These are phyloP conservation scores for Pantherophis alleghaniensis DNA, from an alignment of 2,797 vertebrate genomes.

Conservation along the genomic window DNA sequence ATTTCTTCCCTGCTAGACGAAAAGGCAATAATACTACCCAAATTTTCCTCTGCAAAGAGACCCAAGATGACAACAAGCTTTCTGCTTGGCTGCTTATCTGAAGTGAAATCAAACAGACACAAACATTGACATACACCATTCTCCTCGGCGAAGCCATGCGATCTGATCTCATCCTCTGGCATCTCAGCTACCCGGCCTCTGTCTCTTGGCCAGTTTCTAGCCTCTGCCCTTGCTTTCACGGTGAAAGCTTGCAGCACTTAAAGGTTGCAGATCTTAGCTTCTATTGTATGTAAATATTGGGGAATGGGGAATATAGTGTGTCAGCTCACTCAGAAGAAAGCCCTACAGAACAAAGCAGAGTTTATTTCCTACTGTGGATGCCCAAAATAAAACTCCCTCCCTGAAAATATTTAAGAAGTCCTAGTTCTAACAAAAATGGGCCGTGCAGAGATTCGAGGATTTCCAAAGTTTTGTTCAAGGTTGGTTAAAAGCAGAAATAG, in stretches of 20 bases:
- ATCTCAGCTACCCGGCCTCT: neutral
- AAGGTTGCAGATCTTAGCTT: neutral
- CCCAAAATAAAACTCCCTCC: neutral
- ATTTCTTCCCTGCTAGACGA: conserved; percentile 1
- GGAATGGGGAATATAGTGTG: no score
- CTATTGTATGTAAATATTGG: neutral
- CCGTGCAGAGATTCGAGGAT: neutral
- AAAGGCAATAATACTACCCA: conserved; percentile 10
- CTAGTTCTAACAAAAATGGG: neutral
- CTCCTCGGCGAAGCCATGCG: neutral
- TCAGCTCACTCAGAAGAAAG: neutral
- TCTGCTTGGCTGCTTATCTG: conserved; percentile 28
- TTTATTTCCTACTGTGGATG: neutral
- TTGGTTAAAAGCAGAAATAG: neutral
- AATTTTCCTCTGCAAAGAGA: conserved; percentile 5
- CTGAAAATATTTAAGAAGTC: neutral
- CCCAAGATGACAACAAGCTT: conserved; percentile 18
- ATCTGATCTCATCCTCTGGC: conserved; percentile 8
- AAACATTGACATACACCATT: neutral
- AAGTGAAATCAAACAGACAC: conserved; percentile 13
- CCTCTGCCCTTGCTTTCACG: neutral
- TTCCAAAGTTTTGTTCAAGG: neutral
- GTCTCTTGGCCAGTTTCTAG: neutral
- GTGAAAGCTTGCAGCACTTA: neutral
- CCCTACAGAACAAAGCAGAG: neutral